Evolutionary conservation across 2,797 vertebrate species (phyloP), one percentile per base, ranked within the genome.

Genomic region (Peromyscus attwateri): DNA sequence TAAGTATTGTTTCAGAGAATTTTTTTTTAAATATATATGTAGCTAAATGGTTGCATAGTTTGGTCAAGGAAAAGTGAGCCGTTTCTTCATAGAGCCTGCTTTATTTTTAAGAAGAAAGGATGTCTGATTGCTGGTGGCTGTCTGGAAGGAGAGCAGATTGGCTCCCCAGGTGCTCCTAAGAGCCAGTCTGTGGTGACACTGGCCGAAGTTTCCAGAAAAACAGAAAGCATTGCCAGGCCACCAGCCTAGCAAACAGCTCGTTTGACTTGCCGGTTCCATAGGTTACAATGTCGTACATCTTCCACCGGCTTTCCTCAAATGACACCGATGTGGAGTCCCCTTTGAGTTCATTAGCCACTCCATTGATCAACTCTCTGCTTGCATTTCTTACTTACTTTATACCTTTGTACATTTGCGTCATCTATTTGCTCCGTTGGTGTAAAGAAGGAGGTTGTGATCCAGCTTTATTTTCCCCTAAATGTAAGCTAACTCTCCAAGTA

Each of bases 251-350:
- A 92, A 64, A 96, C 10, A 3, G 19, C 6, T 43, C 11, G 37
- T 2, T 0, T 0, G 0, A 6, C 43, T 25, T 82, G 0, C 0
- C 94, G 17, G 55, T 0, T 43, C 34, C 80, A 92, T 31, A 82
- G 6, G 25, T 76, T 76, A 21, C 73, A 81, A 91, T n/a, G 5
- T 3, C 40, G 11, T 43, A 5, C 17, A 66, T 37, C 40, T 95
- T 89, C 80, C 52, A 1, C 82, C 75, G 68, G 6, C 49, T 19
- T 81, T 46, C 0, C 43, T 76, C 85, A 70, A 93, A 49, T 92
- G 43, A 73, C 49, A 82, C 16, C 43, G 37, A 95, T 2, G 3
- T 55, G 83, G 75, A 92, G 60, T 25, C 49, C 93, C 34, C 73
- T 87, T 92, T 60, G 52, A 40, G 60, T 19, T 79, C 19, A 34